Evolutionary conservation across 2,113 vertebrate genomes (phyloP).

Genomic region (Hystrix brachyura): DNA sequence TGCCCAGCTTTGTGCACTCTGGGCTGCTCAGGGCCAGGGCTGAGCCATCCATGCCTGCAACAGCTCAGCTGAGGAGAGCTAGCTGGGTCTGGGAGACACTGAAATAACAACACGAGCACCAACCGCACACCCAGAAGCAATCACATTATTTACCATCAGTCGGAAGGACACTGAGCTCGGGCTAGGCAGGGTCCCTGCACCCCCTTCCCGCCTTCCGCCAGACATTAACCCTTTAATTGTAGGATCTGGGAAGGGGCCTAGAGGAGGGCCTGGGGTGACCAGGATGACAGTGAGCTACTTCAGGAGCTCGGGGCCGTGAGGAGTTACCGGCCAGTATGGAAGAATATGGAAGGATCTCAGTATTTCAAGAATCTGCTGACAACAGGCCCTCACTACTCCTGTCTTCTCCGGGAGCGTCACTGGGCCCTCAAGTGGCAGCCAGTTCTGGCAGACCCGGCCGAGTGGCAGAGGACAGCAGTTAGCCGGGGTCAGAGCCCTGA

Average conservation of each 20-base stretch:
- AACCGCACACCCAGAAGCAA: neutral
- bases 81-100: accelerated
- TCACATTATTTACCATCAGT: constrained; percentile 74
- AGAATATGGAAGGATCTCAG: neutral
- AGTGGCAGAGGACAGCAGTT: neutral
- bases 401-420: neutral
- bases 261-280: neutral
- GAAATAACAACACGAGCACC: constrained; percentile 65
- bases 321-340: neutral
- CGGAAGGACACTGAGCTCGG: constrained; percentile 6
- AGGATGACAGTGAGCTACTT: neutral
- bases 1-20: neutral
- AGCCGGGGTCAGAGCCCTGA: neutral
- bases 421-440: neutral
- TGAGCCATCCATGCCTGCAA: neutral
- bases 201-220: neutral
- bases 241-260: neutral
- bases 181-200: neutral
- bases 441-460: neutral
- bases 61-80: neutral
- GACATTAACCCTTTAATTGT: neutral
- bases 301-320: neutral
- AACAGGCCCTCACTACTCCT: neutral
- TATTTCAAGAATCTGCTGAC: neutral
- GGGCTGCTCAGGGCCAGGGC: neutral